These are phyloP conservation scores for Denticeps clupeoides DNA, from an alignment of 2,797 vertebrate species.

Conservation along the genomic window DNA sequence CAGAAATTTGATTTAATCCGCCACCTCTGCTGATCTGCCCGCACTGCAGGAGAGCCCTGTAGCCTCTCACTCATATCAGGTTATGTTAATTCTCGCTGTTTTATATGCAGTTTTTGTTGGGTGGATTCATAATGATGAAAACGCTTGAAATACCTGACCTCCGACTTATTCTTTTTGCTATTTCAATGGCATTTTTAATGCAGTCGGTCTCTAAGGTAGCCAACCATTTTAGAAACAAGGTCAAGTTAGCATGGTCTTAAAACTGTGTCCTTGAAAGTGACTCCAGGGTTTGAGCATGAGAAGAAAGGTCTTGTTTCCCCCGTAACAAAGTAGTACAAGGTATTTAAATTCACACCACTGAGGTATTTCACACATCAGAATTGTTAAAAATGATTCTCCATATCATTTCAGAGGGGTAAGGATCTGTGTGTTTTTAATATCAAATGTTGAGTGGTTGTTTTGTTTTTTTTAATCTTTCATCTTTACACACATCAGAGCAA, in stretches of 20 bases:
- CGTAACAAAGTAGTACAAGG: too few relatives aligned
- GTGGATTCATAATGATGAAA: constrained; percentile 6
- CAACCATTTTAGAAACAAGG: constrained; percentile 28
- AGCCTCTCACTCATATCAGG: not conserved
- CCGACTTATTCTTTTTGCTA: constrained; percentile 11
- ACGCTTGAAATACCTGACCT: constrained; percentile 26
- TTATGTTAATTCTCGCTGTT: not conserved
- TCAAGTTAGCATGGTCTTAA: constrained; percentile 14
- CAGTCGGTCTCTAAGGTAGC: constrained; percentile 21
- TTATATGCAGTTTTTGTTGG: not conserved
- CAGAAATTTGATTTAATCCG: too few relatives aligned
- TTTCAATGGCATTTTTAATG: constrained; percentile 14
- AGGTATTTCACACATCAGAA: too few relatives aligned
- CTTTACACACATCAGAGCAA: too few relatives aligned
- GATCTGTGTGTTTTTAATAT: too few relatives aligned
- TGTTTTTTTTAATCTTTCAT: too few relatives aligned
- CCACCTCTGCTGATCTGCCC: too few relatives aligned
- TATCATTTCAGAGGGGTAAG: too few relatives aligned
- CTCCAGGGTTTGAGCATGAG: not conserved
- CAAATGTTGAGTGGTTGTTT: too few relatives aligned
- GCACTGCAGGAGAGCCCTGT: not conserved
- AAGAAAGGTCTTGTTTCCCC: constrained; percentile 26
- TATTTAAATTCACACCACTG: too few relatives aligned
- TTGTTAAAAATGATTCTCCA: too few relatives aligned
- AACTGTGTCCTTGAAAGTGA: constrained; percentile 13